phyloP scores from a whole-genome alignment of 2,888 invertebrate genomes.

The Aporophyla lueneburgensis region DNA sequence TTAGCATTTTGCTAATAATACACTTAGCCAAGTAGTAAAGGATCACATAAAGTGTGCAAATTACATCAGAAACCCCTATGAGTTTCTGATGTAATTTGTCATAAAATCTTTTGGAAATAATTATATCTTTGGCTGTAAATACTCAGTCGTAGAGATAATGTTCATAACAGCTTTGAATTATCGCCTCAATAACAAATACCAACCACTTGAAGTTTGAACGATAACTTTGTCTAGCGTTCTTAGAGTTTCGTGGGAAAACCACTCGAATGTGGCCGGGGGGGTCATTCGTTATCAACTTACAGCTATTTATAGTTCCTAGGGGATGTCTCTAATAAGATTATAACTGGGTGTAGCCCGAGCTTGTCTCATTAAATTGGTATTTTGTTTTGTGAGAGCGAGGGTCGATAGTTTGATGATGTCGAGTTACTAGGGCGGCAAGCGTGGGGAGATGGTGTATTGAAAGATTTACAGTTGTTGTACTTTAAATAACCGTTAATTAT shows the following conservation, averaged over 20 bases:
- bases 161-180: conserved; percentile 24
- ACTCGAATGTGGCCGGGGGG: conserved; percentile 29
- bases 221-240: conserved; percentile 36
- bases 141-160: conserved; percentile 1
- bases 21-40: not conserved
- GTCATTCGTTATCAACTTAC: conserved; percentile 45
- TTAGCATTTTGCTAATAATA: not conserved
- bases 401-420: conserved; percentile 34
- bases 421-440: conserved; percentile 22
- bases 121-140: not conserved
- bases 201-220: conserved; percentile 50
- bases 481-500: conserved; percentile 7
- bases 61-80: no score
- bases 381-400: conserved; percentile 34
- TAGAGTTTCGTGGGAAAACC: conserved; percentile 56
- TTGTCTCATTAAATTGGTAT: conserved; percentile 44
- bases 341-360: conserved; percentile 22
- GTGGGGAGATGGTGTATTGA: not conserved
- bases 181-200: conserved; percentile 16
- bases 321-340: conserved; percentile 53
- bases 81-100: not conserved
- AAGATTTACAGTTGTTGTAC: conserved; percentile 20
- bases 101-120: not conserved
- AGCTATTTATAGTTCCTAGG: conserved; percentile 40
- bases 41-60: not conserved